phyloP scores from a whole-genome alignment of 2,797 vertebrate genomes.

The Neosalanx taihuensis region DNA sequence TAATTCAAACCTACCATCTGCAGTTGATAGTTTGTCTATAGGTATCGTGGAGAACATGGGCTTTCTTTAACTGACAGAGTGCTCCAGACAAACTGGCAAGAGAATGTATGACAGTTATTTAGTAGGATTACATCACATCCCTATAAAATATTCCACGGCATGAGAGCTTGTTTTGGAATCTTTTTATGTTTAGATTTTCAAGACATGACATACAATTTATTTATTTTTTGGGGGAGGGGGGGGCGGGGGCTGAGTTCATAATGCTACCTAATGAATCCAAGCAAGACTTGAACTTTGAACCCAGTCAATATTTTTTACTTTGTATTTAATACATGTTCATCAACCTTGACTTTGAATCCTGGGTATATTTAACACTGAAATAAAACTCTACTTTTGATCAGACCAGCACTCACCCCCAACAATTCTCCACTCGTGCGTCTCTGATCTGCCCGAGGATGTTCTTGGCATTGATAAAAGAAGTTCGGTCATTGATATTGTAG shows the following conservation, averaged over 20 bases:
- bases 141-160: background rate
- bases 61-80: too few species aligned
- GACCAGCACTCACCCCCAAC: conserved; percentile 69
- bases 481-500: conserved; percentile 75
- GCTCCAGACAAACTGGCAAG: too few species aligned
- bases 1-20: background rate
- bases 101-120: background rate
- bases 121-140: background rate
- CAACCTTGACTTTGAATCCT: background rate
- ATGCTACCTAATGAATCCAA: background rate
- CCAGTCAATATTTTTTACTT: background rate
- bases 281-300: background rate
- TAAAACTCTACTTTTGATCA: background rate
- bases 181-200: background rate
- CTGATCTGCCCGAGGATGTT: conserved; percentile 71
- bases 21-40: background rate
- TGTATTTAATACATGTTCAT: too few species aligned
- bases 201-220: background rate
- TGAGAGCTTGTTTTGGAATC: background rate
- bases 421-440: conserved; percentile 63
- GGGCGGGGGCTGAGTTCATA: background rate
- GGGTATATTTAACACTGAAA: background rate
- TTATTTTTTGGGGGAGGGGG: too few species aligned
- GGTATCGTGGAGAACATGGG: too few species aligned
- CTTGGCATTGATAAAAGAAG: conserved; percentile 73